These are phyloP conservation scores for Odontomyia ornata DNA, from an alignment of 2,888 invertebrate species.

Conservation along the genomic window DNA sequence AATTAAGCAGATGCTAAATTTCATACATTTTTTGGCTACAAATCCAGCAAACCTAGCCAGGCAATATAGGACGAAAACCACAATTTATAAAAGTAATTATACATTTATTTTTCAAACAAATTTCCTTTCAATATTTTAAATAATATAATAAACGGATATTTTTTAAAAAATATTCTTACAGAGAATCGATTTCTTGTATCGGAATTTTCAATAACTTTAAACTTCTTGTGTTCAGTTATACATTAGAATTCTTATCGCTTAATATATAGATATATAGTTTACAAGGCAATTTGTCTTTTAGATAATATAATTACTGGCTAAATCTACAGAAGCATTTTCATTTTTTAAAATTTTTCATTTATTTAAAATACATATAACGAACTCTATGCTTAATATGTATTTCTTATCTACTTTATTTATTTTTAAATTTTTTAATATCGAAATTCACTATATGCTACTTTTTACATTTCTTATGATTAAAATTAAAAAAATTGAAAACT, in stretches of 20 bases:
- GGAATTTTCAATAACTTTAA: conserved; percentile 3
- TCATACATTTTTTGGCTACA: too few species aligned
- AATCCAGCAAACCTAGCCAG: too few species aligned
- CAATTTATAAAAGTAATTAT: conserved; percentile 26
- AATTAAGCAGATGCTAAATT: too few species aligned
- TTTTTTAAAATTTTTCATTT: not conserved
- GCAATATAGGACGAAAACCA: too few species aligned
- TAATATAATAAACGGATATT: conserved; percentile 31
- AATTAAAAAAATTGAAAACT: conserved; percentile 7
- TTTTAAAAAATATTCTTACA: conserved; percentile 14
- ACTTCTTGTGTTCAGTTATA: not conserved
- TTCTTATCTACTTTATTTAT: not conserved
- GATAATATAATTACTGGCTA: not conserved
- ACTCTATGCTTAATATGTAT: not conserved
- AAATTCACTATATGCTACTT: conserved; percentile 10
- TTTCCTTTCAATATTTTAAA: conserved; percentile 11
- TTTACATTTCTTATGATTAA: conserved; percentile 16
- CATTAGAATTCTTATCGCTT: not conserved
- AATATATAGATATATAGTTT: conserved; percentile 4
- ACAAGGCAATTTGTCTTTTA: not conserved
- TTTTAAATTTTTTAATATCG: not conserved
- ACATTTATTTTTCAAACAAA: conserved; percentile 32
- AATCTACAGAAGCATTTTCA: not conserved
- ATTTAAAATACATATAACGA: not conserved
- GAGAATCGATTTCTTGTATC: not conserved